Conservation (phyloP, 2,113 vertebrate species). For the Podocnemis expansa region DNA sequence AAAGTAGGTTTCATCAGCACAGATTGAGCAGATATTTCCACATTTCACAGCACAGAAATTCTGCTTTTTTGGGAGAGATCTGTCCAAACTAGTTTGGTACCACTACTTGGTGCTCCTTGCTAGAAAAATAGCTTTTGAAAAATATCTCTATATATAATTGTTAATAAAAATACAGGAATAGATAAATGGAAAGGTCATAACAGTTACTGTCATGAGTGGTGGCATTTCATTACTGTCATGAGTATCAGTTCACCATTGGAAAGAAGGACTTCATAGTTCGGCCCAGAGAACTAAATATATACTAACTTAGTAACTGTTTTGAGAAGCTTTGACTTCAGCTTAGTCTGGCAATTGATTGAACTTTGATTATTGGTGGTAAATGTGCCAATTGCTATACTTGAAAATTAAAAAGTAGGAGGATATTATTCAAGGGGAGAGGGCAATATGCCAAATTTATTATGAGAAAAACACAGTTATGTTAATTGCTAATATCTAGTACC, state of each 20-base stretch:
- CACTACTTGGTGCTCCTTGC: background rate
- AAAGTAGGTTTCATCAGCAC: background rate
- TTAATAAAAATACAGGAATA: too few species aligned
- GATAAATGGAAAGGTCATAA: background rate
- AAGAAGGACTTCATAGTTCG: background rate
- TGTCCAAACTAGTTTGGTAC: background rate
- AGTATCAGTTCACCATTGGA: background rate
- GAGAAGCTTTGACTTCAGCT: too few species aligned
- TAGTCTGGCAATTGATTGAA: too few species aligned
- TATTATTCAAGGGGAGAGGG: too few species aligned
- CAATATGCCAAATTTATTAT: too few species aligned
- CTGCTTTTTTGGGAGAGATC: background rate
- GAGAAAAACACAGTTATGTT: too few species aligned
- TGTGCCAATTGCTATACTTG: too few species aligned
- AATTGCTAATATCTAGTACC: too few species aligned
- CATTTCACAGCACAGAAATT: background rate
- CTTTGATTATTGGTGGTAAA: too few species aligned
- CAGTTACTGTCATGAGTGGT: background rate
- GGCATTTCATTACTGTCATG: rapidly evolving
- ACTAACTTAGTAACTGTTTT: background rate
- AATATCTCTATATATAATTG: too few species aligned
- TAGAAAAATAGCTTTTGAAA: too few species aligned
- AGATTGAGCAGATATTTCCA: background rate
- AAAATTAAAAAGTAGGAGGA: too few species aligned
- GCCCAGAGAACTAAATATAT: background rate